Evolutionary conservation across 2,797 vertebrate species (phyloP), one percentile per base, ranked within the genome.

Genomic region (Crenichthys baileyi): DNA sequence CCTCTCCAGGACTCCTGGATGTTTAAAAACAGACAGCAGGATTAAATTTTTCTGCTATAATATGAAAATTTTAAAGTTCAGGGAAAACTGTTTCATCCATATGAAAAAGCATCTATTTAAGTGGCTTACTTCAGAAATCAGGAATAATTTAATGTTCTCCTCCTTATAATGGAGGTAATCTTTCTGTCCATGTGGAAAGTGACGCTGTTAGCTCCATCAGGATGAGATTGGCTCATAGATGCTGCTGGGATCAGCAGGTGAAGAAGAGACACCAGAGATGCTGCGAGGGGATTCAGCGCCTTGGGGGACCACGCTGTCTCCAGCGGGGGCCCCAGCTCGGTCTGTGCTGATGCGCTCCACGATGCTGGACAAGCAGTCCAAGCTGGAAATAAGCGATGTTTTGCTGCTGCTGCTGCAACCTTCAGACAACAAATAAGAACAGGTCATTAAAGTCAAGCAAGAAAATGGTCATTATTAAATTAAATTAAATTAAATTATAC

Each of bases 301-400:
- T 44, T 53, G 87, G 70, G 91, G 90, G 9, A 95, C 90, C 44
- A 91, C 83, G 7, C 91, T 79, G 80, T 92, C 91, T 0, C 90
- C 90, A 0, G 41, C 76, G 0, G 86, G 88, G 76, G 94, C 95
- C 0, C 88, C 90, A 1, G 94, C 93, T 0, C 78, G 70, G 60
- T 97, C 96, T 2, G 96, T 97, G 77, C 96, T 97, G 95, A 98
- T 98, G 88, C 97, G 95, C 93, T 98, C 94, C n/a, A 98, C 97
- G 48, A 98, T 98, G 94, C 96, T 98, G 68, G 97, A 97, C 84
- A 98, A 94, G 83, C 97, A 97, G 73, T 97, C 97, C 9, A 98
- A 91, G 89, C 97, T 98, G 85, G 97, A 98, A 91, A 97, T 94
- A 4, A 96, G 95, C 0, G 95, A 94, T 1, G 72, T 83, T 77